A percentile compares a stretch with the other conserved stretches of the same genome.
Conservation (phyloP, 2,113 vertebrate genomes). For the Saguinus imperator region DNA sequence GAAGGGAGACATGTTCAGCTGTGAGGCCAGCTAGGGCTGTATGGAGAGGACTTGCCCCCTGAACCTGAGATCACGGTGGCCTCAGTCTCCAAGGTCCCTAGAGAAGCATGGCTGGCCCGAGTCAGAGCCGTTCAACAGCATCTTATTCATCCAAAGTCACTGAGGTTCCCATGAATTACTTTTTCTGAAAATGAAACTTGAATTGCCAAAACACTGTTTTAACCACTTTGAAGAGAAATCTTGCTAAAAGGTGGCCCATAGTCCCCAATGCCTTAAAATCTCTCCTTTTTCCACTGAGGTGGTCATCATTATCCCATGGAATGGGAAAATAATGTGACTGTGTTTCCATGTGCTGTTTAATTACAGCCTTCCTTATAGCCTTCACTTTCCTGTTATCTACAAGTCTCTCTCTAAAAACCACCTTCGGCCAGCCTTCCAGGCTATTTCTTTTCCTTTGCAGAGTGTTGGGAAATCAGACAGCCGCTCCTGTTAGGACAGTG, state of each 20-base stretch:
- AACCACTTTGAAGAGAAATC: constrained; percentile 10
- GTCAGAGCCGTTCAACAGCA: not conserved
- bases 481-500: not conserved
- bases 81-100: not conserved
- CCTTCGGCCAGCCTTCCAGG: not conserved
- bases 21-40: not conserved
- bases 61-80: not conserved
- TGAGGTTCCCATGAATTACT: not conserved
- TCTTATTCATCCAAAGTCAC: not conserved
- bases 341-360: not conserved
- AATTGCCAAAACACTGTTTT: not conserved
- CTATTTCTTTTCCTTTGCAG: not conserved
- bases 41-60: too few species aligned
- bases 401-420: not conserved
- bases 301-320: not conserved
- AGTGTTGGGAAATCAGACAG: not conserved
- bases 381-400: not conserved
- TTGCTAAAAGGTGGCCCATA: not conserved
- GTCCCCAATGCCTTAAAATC: not conserved
- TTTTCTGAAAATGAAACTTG: constrained; percentile 10
- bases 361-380: not conserved
- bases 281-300: not conserved
- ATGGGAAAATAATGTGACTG: not conserved
- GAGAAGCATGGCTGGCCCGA: too few species aligned
- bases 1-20: not conserved